phyloP scores from a whole-genome alignment of 2,888 invertebrate genomes.

The Vanessa cardui region DNA sequence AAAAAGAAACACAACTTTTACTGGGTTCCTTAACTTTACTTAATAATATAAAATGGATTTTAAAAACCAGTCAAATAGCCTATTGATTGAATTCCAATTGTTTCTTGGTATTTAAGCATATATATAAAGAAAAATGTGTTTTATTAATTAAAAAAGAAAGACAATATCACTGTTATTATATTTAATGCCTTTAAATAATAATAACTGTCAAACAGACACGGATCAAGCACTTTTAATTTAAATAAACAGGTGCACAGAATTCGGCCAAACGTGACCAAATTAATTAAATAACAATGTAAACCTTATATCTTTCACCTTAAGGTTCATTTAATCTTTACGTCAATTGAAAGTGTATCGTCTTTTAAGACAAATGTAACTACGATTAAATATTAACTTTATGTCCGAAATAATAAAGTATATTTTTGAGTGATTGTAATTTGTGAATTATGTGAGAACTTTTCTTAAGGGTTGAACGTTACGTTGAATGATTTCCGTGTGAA shows the following conservation, averaged over 20 bases:
- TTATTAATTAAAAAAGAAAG: too few species aligned
- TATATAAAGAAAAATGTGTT: not conserved
- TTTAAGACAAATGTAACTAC: not conserved
- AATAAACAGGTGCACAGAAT: conserved; percentile 26
- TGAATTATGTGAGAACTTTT: conserved; percentile 12
- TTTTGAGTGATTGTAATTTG: not conserved
- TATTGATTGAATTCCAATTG: too few species aligned
- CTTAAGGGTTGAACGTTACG: conserved; percentile 50
- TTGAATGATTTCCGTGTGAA: conserved; percentile 59
- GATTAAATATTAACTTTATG: not conserved
- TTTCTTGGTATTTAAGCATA: not conserved
- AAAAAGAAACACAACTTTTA: too few species aligned
- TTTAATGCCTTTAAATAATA: not conserved
- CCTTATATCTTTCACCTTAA: not conserved
- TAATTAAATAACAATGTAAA: not conserved
- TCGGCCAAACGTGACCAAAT: conserved; percentile 24
- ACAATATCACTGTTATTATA: too few species aligned
- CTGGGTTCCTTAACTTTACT: too few species aligned
- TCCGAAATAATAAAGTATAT: not conserved
- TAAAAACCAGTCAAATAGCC: too few species aligned
- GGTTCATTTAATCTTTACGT: not conserved
- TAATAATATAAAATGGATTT: too few species aligned
- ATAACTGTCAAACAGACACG: conserved; percentile 12
- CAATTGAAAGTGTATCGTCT: not conserved
- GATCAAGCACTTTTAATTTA: conserved; percentile 16